These are phyloP conservation scores for Galleria mellonella DNA, from an alignment of 1,140 invertebrate genomes.

Conservation along the genomic window DNA sequence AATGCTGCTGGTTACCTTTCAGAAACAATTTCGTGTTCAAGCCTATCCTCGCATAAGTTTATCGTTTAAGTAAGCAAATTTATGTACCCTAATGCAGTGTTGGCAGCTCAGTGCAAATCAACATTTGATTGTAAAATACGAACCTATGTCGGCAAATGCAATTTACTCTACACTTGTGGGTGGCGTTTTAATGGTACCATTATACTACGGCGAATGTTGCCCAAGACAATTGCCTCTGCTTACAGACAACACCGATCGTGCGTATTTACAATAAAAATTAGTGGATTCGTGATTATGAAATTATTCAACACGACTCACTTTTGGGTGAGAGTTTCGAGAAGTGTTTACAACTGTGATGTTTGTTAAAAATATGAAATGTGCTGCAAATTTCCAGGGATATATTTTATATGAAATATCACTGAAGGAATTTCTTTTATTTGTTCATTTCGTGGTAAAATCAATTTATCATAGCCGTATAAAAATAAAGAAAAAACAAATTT, in stretches of 20 bases:
- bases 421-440: no score
- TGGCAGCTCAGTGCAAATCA: constrained; percentile 59
- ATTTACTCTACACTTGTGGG: constrained; percentile 66
- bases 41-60: constrained; percentile 44
- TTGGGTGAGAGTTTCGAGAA: constrained; percentile 7
- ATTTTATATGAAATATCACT: no score
- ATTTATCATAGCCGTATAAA: no score
- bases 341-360: constrained; percentile 2
- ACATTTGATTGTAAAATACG: constrained; percentile 70
- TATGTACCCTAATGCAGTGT: constrained; percentile 62
- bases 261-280: constrained; percentile 20
- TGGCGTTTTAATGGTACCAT: constrained; percentile 65
- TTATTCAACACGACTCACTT: constrained; percentile 13
- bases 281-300: constrained; percentile 15
- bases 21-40: constrained; percentile 51
- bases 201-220: constrained; percentile 57
- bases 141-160: constrained; percentile 57
- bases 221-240: constrained; percentile 52
- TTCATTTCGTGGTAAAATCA: no score
- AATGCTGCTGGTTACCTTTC: constrained; percentile 33
- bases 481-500: no score
- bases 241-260: constrained; percentile 39
- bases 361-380: constrained; percentile 7
- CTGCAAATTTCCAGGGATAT: neutral
- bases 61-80: constrained; percentile 61